phyloP scores from a whole-genome alignment of 2,888 invertebrate species.

The Aspidiotus destructor region DNA sequence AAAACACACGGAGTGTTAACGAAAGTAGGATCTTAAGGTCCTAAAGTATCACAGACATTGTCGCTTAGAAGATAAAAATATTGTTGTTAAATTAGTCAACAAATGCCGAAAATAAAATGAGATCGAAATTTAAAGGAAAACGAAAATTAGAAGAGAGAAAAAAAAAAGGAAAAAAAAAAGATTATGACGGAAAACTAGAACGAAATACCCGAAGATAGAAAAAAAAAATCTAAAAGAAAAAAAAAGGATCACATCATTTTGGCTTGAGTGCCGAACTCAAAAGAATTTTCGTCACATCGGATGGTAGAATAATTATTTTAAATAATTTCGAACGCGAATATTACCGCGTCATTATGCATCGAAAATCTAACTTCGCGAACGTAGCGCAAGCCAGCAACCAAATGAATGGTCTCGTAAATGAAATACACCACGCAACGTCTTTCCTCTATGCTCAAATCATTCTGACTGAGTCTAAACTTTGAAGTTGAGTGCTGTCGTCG shows the following conservation, averaged over 20 bases:
- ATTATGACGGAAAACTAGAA: conserved; percentile 21
- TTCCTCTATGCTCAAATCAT: too few species aligned
- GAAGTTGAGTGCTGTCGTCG: too few species aligned
- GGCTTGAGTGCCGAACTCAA: conserved; percentile 19
- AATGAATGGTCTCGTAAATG: background rate
- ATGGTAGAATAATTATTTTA: conserved; percentile 16
- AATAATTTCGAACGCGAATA: conserved; percentile 5
- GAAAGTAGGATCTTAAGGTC: conserved; percentile 29
- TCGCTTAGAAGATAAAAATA: conserved; percentile 20
- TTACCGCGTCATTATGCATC: conserved; percentile 19
- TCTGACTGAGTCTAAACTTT: too few species aligned
- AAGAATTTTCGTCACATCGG: conserved; percentile 23
- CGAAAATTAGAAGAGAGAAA: conserved; percentile 1
- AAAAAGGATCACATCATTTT: conserved; percentile 29
- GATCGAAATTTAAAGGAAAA: conserved; percentile 27
- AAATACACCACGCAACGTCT: conserved; percentile 1
- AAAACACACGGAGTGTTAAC: conserved; percentile 32
- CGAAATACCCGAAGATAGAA: conserved; percentile 3
- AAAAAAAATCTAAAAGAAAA: conserved; percentile 14
- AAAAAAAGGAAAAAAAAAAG: conserved; percentile 20
- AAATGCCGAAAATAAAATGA: conserved; percentile 32
- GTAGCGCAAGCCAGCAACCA: background rate
- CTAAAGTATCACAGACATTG: conserved; percentile 28
- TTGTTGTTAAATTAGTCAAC: conserved; percentile 32
- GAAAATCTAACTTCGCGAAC: background rate